Conservation (phyloP, 1,140 invertebrate genomes). For the Drosophila albomicans region DNA sequence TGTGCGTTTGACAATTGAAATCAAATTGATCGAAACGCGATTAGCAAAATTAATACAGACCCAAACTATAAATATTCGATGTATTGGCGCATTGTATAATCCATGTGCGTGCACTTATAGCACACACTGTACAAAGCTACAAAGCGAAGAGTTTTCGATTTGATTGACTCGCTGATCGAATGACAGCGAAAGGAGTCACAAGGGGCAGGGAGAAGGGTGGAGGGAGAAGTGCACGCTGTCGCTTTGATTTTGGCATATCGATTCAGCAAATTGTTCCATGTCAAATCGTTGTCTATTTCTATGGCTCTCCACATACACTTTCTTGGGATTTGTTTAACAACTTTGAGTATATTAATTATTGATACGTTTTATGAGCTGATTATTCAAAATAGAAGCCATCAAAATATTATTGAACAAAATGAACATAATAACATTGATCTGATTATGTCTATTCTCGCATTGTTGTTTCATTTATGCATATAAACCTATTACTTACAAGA, state of each 20-base stretch:
- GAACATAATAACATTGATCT: background rate
- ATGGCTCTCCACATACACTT: conserved; percentile 39
- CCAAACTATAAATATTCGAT: conserved; percentile 54
- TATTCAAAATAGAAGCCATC: background rate
- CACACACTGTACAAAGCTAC: conserved; percentile 30
- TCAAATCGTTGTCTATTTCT: conserved; percentile 53
- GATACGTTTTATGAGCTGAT: background rate
- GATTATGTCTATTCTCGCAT: conserved; percentile 1
- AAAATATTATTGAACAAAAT: background rate
- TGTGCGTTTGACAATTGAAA: conserved; percentile 73
- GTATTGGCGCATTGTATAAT: conserved; percentile 67
- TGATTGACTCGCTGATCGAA: conserved; percentile 5
- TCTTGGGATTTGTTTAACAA: background rate
- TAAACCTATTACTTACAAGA: background rate
- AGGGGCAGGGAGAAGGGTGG: background rate
- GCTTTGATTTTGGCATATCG: conserved; percentile 63
- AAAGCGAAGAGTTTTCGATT: conserved; percentile 24
- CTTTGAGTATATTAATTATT: background rate
- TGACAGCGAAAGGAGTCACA: background rate
- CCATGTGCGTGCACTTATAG: conserved; percentile 56
- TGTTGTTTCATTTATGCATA: background rate
- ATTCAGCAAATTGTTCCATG: conserved; percentile 56
- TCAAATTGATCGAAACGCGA: conserved; percentile 78
- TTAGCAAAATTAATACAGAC: conserved; percentile 72
- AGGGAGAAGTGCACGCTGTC: conserved; percentile 13